Evolutionary conservation across 2,888 invertebrate species (phyloP).

Genomic region (Matsumyia berberina): DNA sequence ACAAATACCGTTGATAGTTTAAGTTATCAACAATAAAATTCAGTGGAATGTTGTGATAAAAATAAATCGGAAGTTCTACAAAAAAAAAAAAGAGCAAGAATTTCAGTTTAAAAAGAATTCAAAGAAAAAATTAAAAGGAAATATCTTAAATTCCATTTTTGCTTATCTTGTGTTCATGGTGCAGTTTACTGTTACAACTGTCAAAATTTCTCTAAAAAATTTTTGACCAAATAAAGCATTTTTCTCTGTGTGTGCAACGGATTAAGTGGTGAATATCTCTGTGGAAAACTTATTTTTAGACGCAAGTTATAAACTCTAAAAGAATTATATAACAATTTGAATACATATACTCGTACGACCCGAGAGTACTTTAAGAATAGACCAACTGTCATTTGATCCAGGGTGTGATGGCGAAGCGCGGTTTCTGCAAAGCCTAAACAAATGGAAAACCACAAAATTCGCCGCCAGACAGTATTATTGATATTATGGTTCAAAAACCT

Average conservation of each 20-base stretch:
- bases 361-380: slow-evolving; percentile 24
- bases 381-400: slow-evolving; percentile 70
- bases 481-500: slow-evolving; percentile 72
- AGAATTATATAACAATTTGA: slow-evolving; percentile 62
- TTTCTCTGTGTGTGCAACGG: slow-evolving; percentile 21
- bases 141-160: neutral
- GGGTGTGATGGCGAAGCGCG: slow-evolving; percentile 32
- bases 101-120: neutral
- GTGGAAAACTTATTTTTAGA: slow-evolving; percentile 4
- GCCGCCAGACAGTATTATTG: slow-evolving; percentile 70
- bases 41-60: slow-evolving; percentile 54
- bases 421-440: slow-evolving; percentile 67
- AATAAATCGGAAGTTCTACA: slow-evolving; percentile 32
- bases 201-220: slow-evolving; percentile 22
- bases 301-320: slow-evolving; percentile 15
- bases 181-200: slow-evolving; percentile 30
- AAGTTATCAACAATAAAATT: slow-evolving; percentile 35
- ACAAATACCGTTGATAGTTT: slow-evolving; percentile 49
- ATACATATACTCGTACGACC: neutral
- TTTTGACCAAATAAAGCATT: slow-evolving; percentile 30
- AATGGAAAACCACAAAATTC: slow-evolving; percentile 70
- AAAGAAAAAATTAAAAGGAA: neutral
- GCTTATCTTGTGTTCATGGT: slow-evolving; percentile 16
- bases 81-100: slow-evolving; percentile 40
- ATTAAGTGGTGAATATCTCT: slow-evolving; percentile 34